Evolutionary conservation across 2,797 vertebrate species (phyloP).

Genomic region (Prunella strophiata): DNA sequence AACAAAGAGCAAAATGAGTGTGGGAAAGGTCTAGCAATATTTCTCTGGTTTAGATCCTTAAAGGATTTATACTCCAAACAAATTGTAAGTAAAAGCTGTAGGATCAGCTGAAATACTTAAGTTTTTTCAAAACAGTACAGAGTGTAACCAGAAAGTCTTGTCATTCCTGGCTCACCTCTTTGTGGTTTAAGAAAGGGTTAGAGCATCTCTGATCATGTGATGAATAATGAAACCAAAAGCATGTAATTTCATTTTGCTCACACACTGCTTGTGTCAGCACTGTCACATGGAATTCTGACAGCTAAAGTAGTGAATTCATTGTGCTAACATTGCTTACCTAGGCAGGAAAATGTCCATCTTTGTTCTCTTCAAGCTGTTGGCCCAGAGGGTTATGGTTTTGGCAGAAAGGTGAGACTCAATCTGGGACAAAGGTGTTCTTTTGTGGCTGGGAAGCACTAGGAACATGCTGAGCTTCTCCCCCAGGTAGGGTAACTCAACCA

Average conservation of each 20-base stretch:
- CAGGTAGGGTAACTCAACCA: slow-evolving; percentile 86
- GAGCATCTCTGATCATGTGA: neutral
- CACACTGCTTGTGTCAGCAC: neutral
- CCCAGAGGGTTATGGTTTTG: slow-evolving; percentile 81
- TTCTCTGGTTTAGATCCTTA: neutral
- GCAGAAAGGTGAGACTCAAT: slow-evolving; percentile 83
- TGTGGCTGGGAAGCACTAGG: slow-evolving; percentile 84
- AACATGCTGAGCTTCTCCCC: slow-evolving; percentile 83
- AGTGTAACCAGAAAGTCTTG: neutral
- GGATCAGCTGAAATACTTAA: neutral
- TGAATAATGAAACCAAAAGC: neutral
- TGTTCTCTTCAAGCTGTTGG: slow-evolving; percentile 79
- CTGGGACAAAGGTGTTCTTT: slow-evolving; percentile 76
- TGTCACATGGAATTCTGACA: neutral
- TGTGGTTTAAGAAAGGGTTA: neutral
- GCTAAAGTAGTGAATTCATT: neutral
- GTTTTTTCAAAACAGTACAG: neutral
- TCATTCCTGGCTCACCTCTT: neutral
- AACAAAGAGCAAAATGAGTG: neutral
- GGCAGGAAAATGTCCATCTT: slow-evolving; percentile 91
- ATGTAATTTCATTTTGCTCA: neutral
- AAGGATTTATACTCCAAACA: neutral
- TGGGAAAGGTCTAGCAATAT: neutral
- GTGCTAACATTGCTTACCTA: slow-evolving; percentile 73
- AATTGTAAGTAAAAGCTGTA: neutral